Base-by-base conservation (phyloP, 2,797 vertebrate species). In the Hafferia zeledoni region DNA sequence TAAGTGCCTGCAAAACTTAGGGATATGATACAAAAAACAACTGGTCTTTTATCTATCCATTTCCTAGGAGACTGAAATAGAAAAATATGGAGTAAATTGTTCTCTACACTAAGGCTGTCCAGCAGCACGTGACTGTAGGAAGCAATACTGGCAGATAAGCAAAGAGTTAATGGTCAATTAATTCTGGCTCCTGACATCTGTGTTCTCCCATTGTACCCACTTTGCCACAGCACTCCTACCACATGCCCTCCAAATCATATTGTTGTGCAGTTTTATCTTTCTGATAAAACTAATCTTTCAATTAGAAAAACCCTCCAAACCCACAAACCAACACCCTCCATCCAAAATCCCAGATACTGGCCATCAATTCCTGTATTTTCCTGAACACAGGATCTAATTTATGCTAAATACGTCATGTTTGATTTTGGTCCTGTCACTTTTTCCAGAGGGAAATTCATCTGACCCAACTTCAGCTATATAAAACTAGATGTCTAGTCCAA, bases 381-480 rank as follows among this genome's bases (percentile, higher is more conserved):
- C 65, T 11, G n/a, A 89, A 53, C 57, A 81, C 39, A 63, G 61
- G 25, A 47, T 31, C 46, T 77, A 61, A 88, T 88, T 91, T 41
- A 72, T 74, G 52, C 55, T 41, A 28, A 63, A 83, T 46, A 67
- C 30, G 79, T 91, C 52, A 33, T 27, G 23, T 88, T 84, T 94
- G 77, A 90, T 82, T 91, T 97, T 77, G 52, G 46, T 77, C 56
- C 57, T 91, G 80, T 88, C 89, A 47, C 17, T 79, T 93, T 77
- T 90, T 95, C 70, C 52, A 37, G 67, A 90, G 90, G 33, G 67
- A 94, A 81, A 95, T 94, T 20, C 50, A 84, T 95, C 85, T 86
- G 83, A 76, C 50, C 46, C 52, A 57, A 31, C 93, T 65, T 31
- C 57, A 75, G 87, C 70, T 83, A 33, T 59, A n/a, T 56, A 13